Conservation (phyloP, 1,140 invertebrate genomes). For the Drosophila navojoa region DNA sequence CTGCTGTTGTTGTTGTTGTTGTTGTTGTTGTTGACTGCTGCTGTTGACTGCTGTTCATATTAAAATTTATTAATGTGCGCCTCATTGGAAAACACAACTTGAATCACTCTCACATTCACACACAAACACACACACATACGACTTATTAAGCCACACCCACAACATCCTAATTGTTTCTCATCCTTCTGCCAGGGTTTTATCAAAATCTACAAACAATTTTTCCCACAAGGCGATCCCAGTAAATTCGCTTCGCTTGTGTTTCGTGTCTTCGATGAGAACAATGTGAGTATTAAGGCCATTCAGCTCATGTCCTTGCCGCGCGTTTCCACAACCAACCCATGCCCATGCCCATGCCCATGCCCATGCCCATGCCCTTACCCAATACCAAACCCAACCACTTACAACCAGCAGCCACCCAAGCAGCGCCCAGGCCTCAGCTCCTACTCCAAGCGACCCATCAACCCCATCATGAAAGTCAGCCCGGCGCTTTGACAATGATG, state of each 20-base stretch:
- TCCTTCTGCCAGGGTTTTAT: slow-evolving; percentile 94
- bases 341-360: neutral
- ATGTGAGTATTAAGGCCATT: slow-evolving; percentile 89
- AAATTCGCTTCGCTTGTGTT: slow-evolving; percentile 99
- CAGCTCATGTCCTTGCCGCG: slow-evolving; percentile 1
- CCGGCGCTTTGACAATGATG: slow-evolving; percentile 45
- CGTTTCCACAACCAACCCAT: neutral
- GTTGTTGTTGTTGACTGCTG: slow-evolving; percentile 41
- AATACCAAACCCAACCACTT: neutral
- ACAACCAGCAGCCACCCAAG: neutral
- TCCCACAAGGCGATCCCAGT: slow-evolving; percentile 98
- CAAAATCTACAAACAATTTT: slow-evolving; percentile 99
- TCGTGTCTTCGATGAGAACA: slow-evolving; percentile 99
- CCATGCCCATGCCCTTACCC: neutral
- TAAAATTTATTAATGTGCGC: slow-evolving; percentile 74
- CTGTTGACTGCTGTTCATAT: slow-evolving; percentile 63
- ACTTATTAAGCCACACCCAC: slow-evolving; percentile 8
- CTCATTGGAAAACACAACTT: slow-evolving; percentile 49
- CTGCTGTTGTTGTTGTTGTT: slow-evolving; percentile 5
- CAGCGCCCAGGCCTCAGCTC: neutral
- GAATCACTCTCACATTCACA: slow-evolving; percentile 28
- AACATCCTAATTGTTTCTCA: slow-evolving; percentile 28
- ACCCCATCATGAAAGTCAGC: slow-evolving; percentile 3
- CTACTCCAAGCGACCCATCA: neutral
- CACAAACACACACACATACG: slow-evolving; percentile 21